Base-by-base conservation (phyloP, 2,113 vertebrate genomes). In the Polypterus bichir region DNA sequence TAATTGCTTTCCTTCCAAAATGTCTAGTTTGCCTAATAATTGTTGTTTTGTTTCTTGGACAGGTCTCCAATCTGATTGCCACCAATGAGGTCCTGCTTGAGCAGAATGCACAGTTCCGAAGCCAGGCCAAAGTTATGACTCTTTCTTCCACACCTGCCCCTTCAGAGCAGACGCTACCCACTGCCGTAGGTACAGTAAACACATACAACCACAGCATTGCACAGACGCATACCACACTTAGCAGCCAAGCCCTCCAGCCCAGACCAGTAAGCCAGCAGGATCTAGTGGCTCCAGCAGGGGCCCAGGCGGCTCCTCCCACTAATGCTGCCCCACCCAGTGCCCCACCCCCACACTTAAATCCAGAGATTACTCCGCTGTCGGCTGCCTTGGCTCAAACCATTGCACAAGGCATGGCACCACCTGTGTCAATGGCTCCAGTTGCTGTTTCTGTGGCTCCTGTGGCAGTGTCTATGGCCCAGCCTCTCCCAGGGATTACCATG, bases 121-220 rank as follows among this genome's bases (percentile, higher is more conserved):
- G 83, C 80, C 94, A 97, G 70, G 83, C 92, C 72, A 98, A 98
- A 75, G 96, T 97, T 67, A 91, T 97, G 86, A 92, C 92, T 1
- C 80, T 97, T 4, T 91, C 91, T 57, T 91, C 94, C 68, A 92
- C 91, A 0, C 85, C 92, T 3, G 80, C 91, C 0, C 88, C 89
- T 44, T 82, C 79, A 2, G 96, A 98, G 77, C 95, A 98, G 81
- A 88, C 79, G 62, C 72, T 97, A 77, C 90, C 78, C 1, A 89
- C 92, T 61, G 84, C 90, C 0, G 91, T 97, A 64, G 91, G 91
- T 3, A 86, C 90, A 3, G 88, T 97, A 0, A 89, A 91, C 74
- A 97, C 91, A 74, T 98, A 97, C 82, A 98, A 95, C 73, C 94
- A 97, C 65, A 85, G 92, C 83, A 96, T 98, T 3, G 95, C 94